Evolutionary conservation across 1,140 invertebrate species (phyloP).

Genomic region (Drosophila littoralis): DNA sequence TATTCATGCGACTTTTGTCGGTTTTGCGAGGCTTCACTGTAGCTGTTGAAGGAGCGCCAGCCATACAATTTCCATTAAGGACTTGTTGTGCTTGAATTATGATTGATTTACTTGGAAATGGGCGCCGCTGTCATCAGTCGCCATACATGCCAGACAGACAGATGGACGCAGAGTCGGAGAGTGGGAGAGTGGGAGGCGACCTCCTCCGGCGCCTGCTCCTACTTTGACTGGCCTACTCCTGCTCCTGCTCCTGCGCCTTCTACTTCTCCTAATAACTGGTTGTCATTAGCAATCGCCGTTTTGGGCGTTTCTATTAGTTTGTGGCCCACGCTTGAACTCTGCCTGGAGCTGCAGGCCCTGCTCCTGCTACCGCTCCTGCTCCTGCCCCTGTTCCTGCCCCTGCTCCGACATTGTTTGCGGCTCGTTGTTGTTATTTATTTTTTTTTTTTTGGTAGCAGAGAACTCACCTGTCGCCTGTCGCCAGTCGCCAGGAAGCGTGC

Average conservation of each 20-base stretch:
- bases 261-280: slow-evolving; percentile 31
- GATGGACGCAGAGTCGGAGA: slow-evolving; percentile 10
- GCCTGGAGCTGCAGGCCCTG: not conserved
- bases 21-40: not conserved
- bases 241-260: not conserved
- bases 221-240: slow-evolving; percentile 3
- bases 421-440: slow-evolving; percentile 30
- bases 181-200: no score
- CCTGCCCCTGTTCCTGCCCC: not conserved
- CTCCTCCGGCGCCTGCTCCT: not conserved
- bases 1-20: not conserved
- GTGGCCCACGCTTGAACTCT: not conserved
- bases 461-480: not conserved
- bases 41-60: slow-evolving; percentile 9
- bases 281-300: slow-evolving; percentile 70
- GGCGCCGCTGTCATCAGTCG: slow-evolving; percentile 44
- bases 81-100: slow-evolving; percentile 44
- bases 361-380: not conserved
- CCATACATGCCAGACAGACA: not conserved
- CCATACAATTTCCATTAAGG: slow-evolving; percentile 5
- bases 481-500: slow-evolving; percentile 28
- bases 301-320: slow-evolving; percentile 39
- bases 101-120: slow-evolving; percentile 64
- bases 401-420: slow-evolving; percentile 29
- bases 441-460: not conserved